Base-by-base conservation (phyloP, 2,113 vertebrate species). In the Gambusia affinis region DNA sequence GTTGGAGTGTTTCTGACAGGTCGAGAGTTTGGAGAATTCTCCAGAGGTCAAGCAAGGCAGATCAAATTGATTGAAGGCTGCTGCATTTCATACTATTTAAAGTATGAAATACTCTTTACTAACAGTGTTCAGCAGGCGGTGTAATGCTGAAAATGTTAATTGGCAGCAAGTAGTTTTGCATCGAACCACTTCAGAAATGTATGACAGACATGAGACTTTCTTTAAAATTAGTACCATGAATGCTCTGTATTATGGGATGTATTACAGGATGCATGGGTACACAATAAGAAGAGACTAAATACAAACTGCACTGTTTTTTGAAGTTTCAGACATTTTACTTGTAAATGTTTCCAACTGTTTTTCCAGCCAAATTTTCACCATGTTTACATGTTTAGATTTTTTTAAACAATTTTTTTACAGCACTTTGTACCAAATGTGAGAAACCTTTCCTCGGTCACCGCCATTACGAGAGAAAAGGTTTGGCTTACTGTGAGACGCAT, bases 401-500 rank as follows among this genome's bases (percentile, higher is more conserved):
- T 27, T 27, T 27, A 27, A 27, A 67, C 60, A 81, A 27, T 77
- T 78, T 93, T 64, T 94, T 93, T 83, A 28, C 91, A 99, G 98
- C 98, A 99, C 95, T 99, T 99, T 93, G 98, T 78, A 97, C 97
- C 73, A 99, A 99, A 89, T 99, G 98, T 94, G 98, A 99, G 92
- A 99, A 99, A 70, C 97, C 98, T 30, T 99, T 99, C 92, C 95
- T 99, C 29, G 98, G 97, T 67, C 98, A 99, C 93, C 97, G 97
- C 73, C 97, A 99, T 85, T 98, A 99, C 0, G 98, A 99, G 89
- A 95, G 97, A 84, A 99, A 99, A 82, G 97, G 97, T 5, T 87
- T 99, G 94, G 97, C 97, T 0, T 99, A 98, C 85, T 99, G 98
- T 78, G 98, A 99, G 94, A 99, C 97, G 61, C 98, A 99, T 93